phyloP scores from a whole-genome alignment of 2,888 invertebrate species.

The Doris montereyensis region DNA sequence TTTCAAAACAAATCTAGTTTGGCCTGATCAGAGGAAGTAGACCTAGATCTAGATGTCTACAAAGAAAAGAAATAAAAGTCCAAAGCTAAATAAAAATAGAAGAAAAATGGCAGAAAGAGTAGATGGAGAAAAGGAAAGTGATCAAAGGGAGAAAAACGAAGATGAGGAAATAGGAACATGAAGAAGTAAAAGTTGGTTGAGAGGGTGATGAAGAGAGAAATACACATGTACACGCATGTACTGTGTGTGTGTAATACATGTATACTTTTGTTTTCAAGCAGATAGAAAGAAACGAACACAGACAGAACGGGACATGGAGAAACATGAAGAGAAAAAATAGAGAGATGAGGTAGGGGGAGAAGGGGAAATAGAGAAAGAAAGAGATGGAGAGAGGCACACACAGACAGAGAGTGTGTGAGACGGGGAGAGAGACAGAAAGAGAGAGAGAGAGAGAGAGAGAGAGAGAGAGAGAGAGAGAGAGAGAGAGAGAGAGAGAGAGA shows the following conservation, averaged over 20 bases:
- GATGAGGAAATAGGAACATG: neutral
- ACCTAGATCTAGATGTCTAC: neutral
- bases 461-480: constrained; percentile 15
- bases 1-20: neutral
- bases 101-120: neutral
- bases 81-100: neutral
- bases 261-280: too few species aligned
- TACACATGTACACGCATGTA: too few species aligned
- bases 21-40: neutral
- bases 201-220: neutral
- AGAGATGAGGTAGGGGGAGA: neutral
- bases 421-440: neutral
- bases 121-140: neutral
- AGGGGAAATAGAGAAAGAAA: neutral
- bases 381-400: neutral
- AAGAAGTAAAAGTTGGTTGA: neutral
- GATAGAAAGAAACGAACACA: neutral
- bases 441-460: neutral
- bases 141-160: neutral
- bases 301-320: neutral
- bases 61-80: neutral
- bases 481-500: constrained; percentile 2
- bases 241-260: too few species aligned
- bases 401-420: neutral
- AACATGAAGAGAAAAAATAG: neutral